phyloP scores from a whole-genome alignment of 2,888 invertebrate species.

The Mesoligia furuncula region DNA sequence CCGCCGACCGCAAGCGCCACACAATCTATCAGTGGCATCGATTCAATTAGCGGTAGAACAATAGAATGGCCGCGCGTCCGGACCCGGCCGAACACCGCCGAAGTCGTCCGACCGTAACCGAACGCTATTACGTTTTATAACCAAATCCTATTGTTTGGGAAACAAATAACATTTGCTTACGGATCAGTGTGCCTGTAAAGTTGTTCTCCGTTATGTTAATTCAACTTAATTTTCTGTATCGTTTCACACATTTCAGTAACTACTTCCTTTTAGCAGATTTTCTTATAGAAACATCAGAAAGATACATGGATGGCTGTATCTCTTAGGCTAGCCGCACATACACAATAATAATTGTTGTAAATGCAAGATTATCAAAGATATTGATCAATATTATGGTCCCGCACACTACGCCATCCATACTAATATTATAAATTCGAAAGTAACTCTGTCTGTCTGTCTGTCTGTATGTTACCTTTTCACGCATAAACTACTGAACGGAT shows the following conservation, averaged over 20 bases:
- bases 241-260: slow-evolving; percentile 30
- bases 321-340: too few species aligned
- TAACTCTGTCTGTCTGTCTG: too few species aligned
- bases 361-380: too few species aligned
- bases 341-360: too few species aligned
- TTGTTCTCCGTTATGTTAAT: slow-evolving; percentile 53
- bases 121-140: slow-evolving; percentile 64
- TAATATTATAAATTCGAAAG: too few species aligned
- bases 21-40: slow-evolving; percentile 88
- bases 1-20: slow-evolving; percentile 44
- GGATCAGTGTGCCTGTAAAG: slow-evolving; percentile 43
- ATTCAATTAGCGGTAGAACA: slow-evolving; percentile 88
- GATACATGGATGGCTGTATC: background rate
- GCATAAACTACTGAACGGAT: too few species aligned
- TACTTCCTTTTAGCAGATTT: background rate
- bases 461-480: too few species aligned
- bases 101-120: slow-evolving; percentile 55
- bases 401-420: too few species aligned
- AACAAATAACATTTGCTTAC: slow-evolving; percentile 57
- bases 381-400: too few species aligned
- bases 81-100: slow-evolving; percentile 35
- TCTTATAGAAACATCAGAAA: background rate
- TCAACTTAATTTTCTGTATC: slow-evolving; percentile 50
- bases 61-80: slow-evolving; percentile 76
- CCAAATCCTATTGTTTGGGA: slow-evolving; percentile 65